Conservation (phyloP, 2,888 invertebrate species). For the Andricus curvator region DNA sequence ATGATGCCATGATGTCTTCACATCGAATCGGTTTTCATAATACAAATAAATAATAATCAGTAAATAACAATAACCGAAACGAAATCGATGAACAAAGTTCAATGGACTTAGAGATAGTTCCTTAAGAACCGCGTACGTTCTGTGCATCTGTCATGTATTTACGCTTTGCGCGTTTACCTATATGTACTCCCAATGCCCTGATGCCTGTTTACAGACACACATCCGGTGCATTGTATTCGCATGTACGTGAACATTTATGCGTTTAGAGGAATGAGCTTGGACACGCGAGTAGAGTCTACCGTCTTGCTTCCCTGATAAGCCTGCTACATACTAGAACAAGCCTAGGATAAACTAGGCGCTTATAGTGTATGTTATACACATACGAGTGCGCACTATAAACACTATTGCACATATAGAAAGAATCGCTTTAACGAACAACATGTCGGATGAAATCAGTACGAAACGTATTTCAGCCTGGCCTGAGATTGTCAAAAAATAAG, state of each 20-base stretch:
- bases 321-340: slow-evolving; percentile 27
- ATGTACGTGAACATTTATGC: slow-evolving; percentile 43
- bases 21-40: too few species aligned
- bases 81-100: slow-evolving; percentile 3
- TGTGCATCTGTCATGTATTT: slow-evolving; percentile 61
- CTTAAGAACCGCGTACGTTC: slow-evolving; percentile 59
- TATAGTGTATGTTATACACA: neutral
- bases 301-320: slow-evolving; percentile 36
- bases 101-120: slow-evolving; percentile 3
- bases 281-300: slow-evolving; percentile 56
- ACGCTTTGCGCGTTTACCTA: slow-evolving; percentile 54
- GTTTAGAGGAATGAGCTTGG: slow-evolving; percentile 51
- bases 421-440: slow-evolving; percentile 4
- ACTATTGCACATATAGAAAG: neutral
- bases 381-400: neutral
- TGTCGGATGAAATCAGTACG: slow-evolving; percentile 32
- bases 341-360: slow-evolving; percentile 19
- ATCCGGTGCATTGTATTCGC: slow-evolving; percentile 41
- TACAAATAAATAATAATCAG: too few species aligned
- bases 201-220: slow-evolving; percentile 40
- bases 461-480: neutral
- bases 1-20: too few species aligned
- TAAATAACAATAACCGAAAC: neutral
- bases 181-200: slow-evolving; percentile 23
- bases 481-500: too few species aligned